phyloP scores from a whole-genome alignment of 2,888 invertebrate genomes.

The Pecten maximus region DNA sequence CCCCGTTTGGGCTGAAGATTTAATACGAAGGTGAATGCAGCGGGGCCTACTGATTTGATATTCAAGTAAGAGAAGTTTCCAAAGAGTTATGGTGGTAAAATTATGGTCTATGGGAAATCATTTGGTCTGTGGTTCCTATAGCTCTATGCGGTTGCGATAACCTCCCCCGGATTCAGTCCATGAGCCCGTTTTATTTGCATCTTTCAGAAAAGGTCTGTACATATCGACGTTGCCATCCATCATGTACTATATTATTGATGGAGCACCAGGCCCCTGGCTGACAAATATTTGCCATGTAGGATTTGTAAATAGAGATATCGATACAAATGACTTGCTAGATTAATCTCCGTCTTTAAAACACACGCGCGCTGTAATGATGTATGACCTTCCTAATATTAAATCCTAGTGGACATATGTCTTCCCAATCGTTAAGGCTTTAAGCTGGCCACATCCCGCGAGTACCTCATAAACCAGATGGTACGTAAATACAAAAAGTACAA shows the following conservation, averaged over 20 bases:
- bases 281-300: constrained; percentile 2
- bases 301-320: not conserved
- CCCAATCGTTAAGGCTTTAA: not conserved
- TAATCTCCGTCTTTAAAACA: not conserved
- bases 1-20: too few species aligned
- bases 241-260: not conserved
- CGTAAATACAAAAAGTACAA: not conserved
- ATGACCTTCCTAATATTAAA: not conserved
- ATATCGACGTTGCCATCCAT: not conserved
- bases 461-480: not conserved
- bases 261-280: not conserved
- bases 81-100: too few species aligned
- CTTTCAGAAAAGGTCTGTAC: not conserved
- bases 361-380: not conserved
- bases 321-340: not conserved
- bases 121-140: too few species aligned
- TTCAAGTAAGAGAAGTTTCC: too few species aligned
- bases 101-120: too few species aligned
- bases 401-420: not conserved
- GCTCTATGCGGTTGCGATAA: not conserved
- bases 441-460: not conserved
- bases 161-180: not conserved
- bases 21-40: too few species aligned
- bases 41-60: too few species aligned
- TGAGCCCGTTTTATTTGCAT: not conserved